These are phyloP conservation scores for Morone saxatilis DNA, from an alignment of 2,113 vertebrate genomes.

Conservation along the genomic window DNA sequence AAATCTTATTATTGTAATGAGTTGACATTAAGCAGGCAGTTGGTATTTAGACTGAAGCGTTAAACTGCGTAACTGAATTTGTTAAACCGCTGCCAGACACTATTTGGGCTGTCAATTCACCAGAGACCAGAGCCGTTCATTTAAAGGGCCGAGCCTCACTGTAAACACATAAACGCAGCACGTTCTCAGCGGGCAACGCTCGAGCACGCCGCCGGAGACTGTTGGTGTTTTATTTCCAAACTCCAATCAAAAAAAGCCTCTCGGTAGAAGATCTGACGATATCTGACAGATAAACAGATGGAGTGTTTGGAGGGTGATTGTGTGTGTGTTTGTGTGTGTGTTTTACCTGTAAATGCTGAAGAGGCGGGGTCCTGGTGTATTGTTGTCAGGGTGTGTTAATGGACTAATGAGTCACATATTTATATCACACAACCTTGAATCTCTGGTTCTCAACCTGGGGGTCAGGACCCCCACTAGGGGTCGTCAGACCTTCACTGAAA, in stretches of 20 bases:
- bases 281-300: neutral
- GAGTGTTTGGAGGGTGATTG: neutral
- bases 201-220: neutral
- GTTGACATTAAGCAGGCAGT: neutral
- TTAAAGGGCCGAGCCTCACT: neutral
- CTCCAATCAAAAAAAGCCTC: neutral
- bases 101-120: slow-evolving; percentile 6
- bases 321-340: neutral
- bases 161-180: neutral
- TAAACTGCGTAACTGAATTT: neutral
- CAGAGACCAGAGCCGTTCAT: neutral
- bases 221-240: neutral
- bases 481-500: no score
- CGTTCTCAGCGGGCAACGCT: neutral
- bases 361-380: neutral
- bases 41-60: neutral
- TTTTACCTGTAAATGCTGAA: slow-evolving; percentile 14
- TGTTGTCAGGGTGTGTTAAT: neutral
- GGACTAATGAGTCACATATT: neutral
- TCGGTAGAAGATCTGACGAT: slow-evolving; percentile 1
- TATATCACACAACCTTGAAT: neutral
- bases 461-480: no score
- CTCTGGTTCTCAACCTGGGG: no score
- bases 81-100: slow-evolving; percentile 1
- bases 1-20: neutral